Percentiles rank a stretch among this genome's conserved stretches.
phyloP scores from a whole-genome alignment of 2,888 invertebrate genomes.

The Lasioglossum calceatum region DNA sequence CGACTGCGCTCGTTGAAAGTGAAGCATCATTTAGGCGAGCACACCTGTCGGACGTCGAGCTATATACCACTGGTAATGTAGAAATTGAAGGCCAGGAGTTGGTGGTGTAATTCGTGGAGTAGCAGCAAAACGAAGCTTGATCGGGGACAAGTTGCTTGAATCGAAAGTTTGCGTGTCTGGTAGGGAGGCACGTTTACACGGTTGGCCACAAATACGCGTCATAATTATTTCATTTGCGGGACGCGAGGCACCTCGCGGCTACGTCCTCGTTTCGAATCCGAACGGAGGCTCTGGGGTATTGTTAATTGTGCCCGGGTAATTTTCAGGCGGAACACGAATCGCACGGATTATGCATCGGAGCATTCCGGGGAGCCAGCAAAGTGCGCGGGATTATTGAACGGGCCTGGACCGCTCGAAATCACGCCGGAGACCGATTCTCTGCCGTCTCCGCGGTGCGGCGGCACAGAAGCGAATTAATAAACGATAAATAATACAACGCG shows the following conservation, averaged over 20 bases:
- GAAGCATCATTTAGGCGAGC: background rate
- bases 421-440: background rate
- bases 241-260: background rate
- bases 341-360: background rate
- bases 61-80: background rate
- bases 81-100: conserved; percentile 16
- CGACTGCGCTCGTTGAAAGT: background rate
- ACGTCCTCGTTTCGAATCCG: background rate
- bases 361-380: background rate
- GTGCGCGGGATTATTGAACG: background rate
- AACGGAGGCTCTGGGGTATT: background rate
- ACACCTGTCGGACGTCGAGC: background rate
- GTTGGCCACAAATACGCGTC: background rate
- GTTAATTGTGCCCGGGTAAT: conserved; percentile 15
- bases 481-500: conserved; percentile 5
- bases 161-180: background rate
- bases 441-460: background rate
- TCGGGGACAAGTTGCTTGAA: conserved; percentile 12
- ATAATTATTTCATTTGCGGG: conserved; percentile 30
- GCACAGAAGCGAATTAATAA: background rate
- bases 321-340: background rate
- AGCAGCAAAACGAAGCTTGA: background rate
- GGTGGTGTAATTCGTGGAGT: background rate
- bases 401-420: background rate
- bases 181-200: background rate